Percentiles rank a stretch among this genome's conserved stretches.
phyloP scores from a whole-genome alignment of 2,888 invertebrate genomes.

The Liodrosophila aerea region DNA sequence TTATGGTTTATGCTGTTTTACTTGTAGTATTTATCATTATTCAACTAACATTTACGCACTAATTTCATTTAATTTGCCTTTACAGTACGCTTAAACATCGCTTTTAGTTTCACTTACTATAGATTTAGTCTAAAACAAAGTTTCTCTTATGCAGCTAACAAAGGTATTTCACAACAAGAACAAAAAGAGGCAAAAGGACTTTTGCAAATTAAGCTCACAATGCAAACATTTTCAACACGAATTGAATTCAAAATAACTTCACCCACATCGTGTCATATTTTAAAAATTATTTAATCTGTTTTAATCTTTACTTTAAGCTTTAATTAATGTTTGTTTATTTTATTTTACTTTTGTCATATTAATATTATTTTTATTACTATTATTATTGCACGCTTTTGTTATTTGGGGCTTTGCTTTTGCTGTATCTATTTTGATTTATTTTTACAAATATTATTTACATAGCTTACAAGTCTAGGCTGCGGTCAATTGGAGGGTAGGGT shows the following conservation, averaged over 20 bases:
- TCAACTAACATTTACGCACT: constrained; percentile 62
- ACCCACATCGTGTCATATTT: constrained; percentile 20
- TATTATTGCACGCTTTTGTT: constrained; percentile 17
- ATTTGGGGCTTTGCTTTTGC: constrained; percentile 12
- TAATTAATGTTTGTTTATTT: constrained; percentile 60
- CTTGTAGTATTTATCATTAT: constrained; percentile 31
- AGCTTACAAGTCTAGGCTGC: constrained; percentile 67
- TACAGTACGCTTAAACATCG: constrained; percentile 38
- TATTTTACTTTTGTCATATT: constrained; percentile 23
- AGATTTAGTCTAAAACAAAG: constrained; percentile 53
- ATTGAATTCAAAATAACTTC: constrained; percentile 54
- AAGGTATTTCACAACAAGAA: constrained; percentile 35
- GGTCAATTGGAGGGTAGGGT: constrained; percentile 71
- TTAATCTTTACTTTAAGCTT: constrained; percentile 44
- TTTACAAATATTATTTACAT: constrained; percentile 75
- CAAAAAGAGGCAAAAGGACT: constrained; percentile 28
- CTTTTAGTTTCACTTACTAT: constrained; percentile 23
- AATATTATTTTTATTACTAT: constrained; percentile 43
- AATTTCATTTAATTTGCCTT: constrained; percentile 37
- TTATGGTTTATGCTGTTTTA: constrained; percentile 23
- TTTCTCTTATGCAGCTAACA: constrained; percentile 42
- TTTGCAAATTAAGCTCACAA: constrained; percentile 55
- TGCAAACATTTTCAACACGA: constrained; percentile 42
- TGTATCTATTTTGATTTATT: constrained; percentile 11
- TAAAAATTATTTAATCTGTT: background rate